Base-by-base conservation (phyloP, 2,113 vertebrate species). In the Cryptomyrus ogoouensis region DNA sequence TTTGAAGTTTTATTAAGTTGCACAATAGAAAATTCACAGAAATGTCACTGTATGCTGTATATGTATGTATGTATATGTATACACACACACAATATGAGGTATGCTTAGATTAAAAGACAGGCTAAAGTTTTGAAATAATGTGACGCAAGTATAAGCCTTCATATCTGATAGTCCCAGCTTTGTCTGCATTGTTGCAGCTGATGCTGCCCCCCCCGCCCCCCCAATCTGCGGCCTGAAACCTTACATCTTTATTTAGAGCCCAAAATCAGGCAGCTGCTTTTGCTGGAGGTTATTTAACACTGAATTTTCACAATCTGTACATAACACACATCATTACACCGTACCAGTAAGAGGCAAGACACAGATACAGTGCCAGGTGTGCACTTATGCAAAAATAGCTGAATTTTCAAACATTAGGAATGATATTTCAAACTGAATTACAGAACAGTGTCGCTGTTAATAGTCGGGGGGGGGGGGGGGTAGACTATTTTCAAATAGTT, bases 221-320 rank as follows among this genome's bases (percentile, higher is more conserved):
- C n/a, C 17, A 19, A 19, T 80, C 74, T 90, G 89, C 21, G 85
- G 89, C 85, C 35, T 88, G 84, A 88, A 70, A 87, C 89, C 50
- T 21, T 27, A 70, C 62, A 13, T 87, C 84, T 88, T 90, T 52
- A 88, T 88, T 88, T 90, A 90, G 89, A 90, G 85, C 15, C 8
- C 70, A 58, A 90, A 47, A 35, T 52, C 47, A 77, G 47, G 44
- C 89, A 90, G 89, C 89, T 88, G 83, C 56, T 74, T 58, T 17
- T 87, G 62, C 24, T n/a, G 19, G 13, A 21, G 13, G 27, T 12
- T 17, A 52, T 50, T 89, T 42, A 88, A 42, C 2, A 88, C 86
- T 3, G 39, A 44, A 88, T 58, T 58, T 42, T 58, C 80, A 83
- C 5, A 21, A 13, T 47, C 17, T 84, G 31, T 39, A 77, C 70